Evolutionary conservation across 2,113 vertebrate species (phyloP).

Genomic region (Miniopterus natalensis): DNA sequence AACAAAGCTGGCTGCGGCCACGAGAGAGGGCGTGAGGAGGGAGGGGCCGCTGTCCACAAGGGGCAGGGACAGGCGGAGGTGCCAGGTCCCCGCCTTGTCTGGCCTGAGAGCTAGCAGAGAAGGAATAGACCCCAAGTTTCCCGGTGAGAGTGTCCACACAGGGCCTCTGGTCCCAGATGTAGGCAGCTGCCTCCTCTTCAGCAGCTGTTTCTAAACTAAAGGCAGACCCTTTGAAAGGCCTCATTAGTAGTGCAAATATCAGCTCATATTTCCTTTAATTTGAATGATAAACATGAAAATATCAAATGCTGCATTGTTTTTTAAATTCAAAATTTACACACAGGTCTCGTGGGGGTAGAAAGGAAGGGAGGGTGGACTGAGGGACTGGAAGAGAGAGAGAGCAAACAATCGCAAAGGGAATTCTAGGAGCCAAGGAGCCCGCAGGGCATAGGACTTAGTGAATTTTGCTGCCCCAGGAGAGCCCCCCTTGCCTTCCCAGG

Average conservation of each 20-base stretch:
- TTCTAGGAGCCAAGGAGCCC: too few relatives aligned
- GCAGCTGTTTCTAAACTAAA: neutral
- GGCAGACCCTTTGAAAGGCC: neutral
- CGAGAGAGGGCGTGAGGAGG: too few relatives aligned
- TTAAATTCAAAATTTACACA: neutral
- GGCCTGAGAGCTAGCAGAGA: neutral
- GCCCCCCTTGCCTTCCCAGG: too few relatives aligned
- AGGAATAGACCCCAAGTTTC: too few relatives aligned
- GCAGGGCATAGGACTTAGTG: too few relatives aligned
- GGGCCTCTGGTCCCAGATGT: accelerated
- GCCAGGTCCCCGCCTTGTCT: too few relatives aligned
- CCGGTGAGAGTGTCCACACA: neutral
- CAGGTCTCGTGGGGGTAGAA: neutral
- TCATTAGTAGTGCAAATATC: neutral
- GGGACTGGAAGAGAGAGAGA: too few relatives aligned
- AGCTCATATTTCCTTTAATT: neutral
- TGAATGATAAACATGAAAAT: neutral
- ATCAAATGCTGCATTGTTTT: neutral
- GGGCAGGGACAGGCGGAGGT: too few relatives aligned
- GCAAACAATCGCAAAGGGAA: too few relatives aligned
- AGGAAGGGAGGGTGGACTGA: neutral
- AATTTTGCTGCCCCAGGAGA: too few relatives aligned
- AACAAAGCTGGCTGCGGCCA: too few relatives aligned
- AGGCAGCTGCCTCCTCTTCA: accelerated
- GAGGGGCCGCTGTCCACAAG: too few relatives aligned